Evolutionary conservation across 2,888 invertebrate genomes (phyloP), one percentile per base, ranked within the genome.

Genomic region (Polylopha cassiicola): DNA sequence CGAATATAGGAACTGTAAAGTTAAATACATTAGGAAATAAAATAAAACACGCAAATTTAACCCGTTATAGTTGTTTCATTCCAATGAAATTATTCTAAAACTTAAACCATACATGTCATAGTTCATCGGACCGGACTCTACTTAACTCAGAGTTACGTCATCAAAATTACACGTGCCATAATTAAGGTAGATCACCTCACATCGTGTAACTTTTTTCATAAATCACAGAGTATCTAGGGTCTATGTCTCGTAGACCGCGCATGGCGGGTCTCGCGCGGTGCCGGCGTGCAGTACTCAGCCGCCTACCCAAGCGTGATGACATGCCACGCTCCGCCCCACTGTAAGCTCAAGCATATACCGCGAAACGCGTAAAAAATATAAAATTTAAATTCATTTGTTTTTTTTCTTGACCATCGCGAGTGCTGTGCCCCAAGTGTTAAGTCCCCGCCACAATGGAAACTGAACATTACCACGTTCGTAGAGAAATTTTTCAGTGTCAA

Each of bases 401-500:
- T n/a, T n/a, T n/a, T n/a, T n/a, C n/a, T n/a, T n/a, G 28, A 23
- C 4, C 16, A 10, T 14, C 11, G 14, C 9, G 18, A 34, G 36
- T 39, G 29, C 18, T 17, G 41, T 33, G 36, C 28, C 5, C 16
- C 31, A 24, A 37, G 34, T 39, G 34, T 16, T 16, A 11, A 26
- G 30, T 18, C 14, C 24, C 15, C 3, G 5, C 16, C 24, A 73
- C 66, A 70, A 59, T 57, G 65, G 52, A 54, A 59, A 55, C 54
- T 48, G 60, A 58, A 61, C 69, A 66, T 55, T 54, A 59, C 62
- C 73, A 81, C 75, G 84, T 84, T 82, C 78, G 84, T 84, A 84
- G 53, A 46, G 57, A 44, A 53, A 53, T 55, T 68, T 61, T 61
- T 54, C 73, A 72, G 80, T 79, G 78, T 78, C 70, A 58, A 63